Evolutionary conservation across 2,888 invertebrate genomes (phyloP).

Genomic region (Melinopterus prodromus): DNA sequence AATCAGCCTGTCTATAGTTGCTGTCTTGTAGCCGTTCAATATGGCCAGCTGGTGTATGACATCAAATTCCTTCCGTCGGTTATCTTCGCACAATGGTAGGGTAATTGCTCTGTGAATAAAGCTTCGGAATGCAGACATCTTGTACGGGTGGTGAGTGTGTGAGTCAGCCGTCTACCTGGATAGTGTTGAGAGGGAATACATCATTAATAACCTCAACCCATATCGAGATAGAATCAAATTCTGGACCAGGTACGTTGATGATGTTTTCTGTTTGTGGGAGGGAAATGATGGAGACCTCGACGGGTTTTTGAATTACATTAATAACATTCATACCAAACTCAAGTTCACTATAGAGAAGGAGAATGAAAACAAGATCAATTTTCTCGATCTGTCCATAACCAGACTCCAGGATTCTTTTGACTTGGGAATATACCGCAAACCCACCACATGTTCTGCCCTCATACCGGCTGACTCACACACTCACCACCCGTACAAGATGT

Average conservation of each 20-base stretch:
- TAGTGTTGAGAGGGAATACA: not conserved
- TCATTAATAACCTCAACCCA: not conserved
- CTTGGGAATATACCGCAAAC: constrained; percentile 6
- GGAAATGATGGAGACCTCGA: not conserved
- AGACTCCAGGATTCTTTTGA: not conserved
- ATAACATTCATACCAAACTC: constrained; percentile 4
- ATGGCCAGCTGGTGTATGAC: no score
- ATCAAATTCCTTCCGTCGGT: no score
- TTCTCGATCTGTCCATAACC: not conserved
- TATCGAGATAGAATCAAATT: not conserved
- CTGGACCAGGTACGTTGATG: constrained; percentile 10
- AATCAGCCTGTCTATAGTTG: no score
- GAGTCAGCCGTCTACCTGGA: not conserved
- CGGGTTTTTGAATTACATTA: not conserved
- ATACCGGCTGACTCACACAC: not conserved
- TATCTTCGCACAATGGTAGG: no score
- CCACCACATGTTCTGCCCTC: not conserved
- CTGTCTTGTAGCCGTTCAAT: no score
- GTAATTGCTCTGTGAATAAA: no score
- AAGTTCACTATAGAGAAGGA: not conserved
- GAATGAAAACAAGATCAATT: not conserved
- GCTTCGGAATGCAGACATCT: no score
- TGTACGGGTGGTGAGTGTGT: no score
- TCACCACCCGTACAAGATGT: not conserved
- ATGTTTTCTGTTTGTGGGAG: not conserved